Evolutionary conservation across 2,113 vertebrate genomes (phyloP).

Genomic region (human (Homo sapiens)): GRCh38 chr5:80307501-80308000

Average conservation of each 20-base stretch:
- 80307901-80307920: neutral
- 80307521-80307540: too few relatives aligned
- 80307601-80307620: too few relatives aligned
- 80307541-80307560: too few relatives aligned
- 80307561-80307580: too few relatives aligned
- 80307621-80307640: too few relatives aligned
- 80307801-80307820: neutral
- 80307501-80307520: too few relatives aligned
- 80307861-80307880: neutral
- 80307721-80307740: constrained; percentile 50
- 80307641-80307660: too few relatives aligned
- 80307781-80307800: neutral
- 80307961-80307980: neutral
- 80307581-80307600: too few relatives aligned
- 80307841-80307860: neutral
- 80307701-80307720: neutral
- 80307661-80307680: too few relatives aligned
- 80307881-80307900: neutral
- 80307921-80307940: neutral
- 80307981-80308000: too few relatives aligned
- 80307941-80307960: neutral
- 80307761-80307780: neutral
- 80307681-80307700: too few relatives aligned
- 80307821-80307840: neutral
- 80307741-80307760: neutral